Base-by-base conservation (phyloP, 2,113 vertebrate genomes). In the Sturnira hondurensis region DNA sequence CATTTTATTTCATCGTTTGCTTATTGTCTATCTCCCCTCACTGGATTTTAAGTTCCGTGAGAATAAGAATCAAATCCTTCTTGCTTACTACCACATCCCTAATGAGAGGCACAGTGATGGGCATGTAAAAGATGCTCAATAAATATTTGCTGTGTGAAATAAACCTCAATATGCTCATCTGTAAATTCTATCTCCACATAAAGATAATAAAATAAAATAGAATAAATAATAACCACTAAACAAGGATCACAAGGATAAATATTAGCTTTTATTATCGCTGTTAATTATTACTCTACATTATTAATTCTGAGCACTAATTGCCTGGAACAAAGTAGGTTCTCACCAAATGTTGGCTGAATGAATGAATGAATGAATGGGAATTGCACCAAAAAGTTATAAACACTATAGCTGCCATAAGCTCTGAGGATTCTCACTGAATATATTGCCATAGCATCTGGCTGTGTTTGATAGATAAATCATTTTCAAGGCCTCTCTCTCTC, bases 1-100 rank as follows among this genome's bases (percentile, higher is more conserved):
- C 45, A 86, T 91, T 94, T 86, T 74, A 65, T 63, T 73, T 63
- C 71, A 95, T 38, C 90, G 65, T 89, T 96, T 90, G 15, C 20
- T 95, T 85, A 20, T 74, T 93, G 31, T 73, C 43, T 84, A 24
- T 80, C 13, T 82, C 15, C 20, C 14, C 17, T 3, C 5, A 88
- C 7, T 58, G 88, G n/a, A 77, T 76, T 70, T 84, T 87, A 92
- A 89, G 68, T 90, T 92, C 36, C 15, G 12, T 20, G 17, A 91
- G 58, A 94, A 88, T 58, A n/a, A 96, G 22, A 67, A 65, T 17
- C 43, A 63, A 85, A 28, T 73, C 12, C 20, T 6, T 73, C 16
- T 86, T 68, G 19, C 9, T 91, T 8, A 15, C 4, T 86, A 38
- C 7, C 81, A 5, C 41, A 45, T 76, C 22, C 24, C 5, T 19